phyloP scores from a whole-genome alignment of 2,888 invertebrate genomes.

The Heliconius ethilla region DNA sequence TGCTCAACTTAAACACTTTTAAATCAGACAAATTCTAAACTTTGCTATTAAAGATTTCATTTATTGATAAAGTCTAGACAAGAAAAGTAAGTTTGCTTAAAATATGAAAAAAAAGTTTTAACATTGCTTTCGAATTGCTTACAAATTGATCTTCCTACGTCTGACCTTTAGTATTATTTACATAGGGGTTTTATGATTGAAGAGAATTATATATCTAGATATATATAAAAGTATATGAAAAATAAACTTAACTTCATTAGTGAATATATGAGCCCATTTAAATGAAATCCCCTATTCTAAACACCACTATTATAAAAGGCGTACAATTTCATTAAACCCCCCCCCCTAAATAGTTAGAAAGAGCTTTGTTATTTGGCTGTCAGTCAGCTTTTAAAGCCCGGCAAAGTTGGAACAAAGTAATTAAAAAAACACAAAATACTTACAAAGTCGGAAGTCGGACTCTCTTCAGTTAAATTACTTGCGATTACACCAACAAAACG shows the following conservation, averaged over 20 bases:
- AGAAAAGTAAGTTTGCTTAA: conserved; percentile 23
- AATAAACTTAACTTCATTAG: conserved; percentile 45
- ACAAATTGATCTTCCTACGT: conserved; percentile 4
- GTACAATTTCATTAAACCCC: conserved; percentile 75
- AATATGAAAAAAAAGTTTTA: conserved; percentile 26
- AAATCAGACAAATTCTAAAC: background rate
- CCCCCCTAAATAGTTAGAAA: conserved; percentile 77
- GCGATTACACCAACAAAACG: conserved; percentile 82
- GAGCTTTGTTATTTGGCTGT: conserved; percentile 81
- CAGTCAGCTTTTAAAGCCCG: conserved; percentile 80
- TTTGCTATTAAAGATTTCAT: conserved; percentile 1
- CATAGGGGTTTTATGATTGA: conserved; percentile 4
- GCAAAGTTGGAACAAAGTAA: conserved; percentile 82
- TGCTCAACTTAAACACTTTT: background rate
- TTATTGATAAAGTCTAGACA: conserved; percentile 18
- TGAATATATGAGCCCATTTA: conserved; percentile 47
- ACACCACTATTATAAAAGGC: conserved; percentile 66
- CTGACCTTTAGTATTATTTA: conserved; percentile 15
- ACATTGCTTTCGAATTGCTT: background rate
- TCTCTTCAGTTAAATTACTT: conserved; percentile 82
- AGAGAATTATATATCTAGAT: background rate
- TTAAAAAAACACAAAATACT: conserved; percentile 82
- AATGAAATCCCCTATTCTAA: conserved; percentile 58
- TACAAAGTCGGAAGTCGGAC: conserved; percentile 81
- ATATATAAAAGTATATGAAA: conserved; percentile 30